Base-by-base conservation (phyloP, 2,113 vertebrate genomes). In the Lepus timidus region DNA sequence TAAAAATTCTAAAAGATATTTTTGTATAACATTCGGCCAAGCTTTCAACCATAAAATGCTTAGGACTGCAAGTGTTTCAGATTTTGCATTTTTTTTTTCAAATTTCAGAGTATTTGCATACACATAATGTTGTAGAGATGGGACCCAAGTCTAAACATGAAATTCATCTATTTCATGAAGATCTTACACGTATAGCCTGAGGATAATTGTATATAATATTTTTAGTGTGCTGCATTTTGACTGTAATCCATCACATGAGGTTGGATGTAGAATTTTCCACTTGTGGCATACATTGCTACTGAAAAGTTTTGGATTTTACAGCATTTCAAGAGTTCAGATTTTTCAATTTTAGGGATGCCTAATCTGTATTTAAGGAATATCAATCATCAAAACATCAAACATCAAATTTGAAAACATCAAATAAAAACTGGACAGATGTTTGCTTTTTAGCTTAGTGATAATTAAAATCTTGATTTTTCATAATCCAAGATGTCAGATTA, bases 401-500 rank as follows among this genome's bases (percentile, higher is more conserved):
- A 65, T 33, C 58, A 51, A 49, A 65, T 44, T 44, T 44, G 44
- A 44, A 44, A 44, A 44, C 44, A 44, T 44, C 25, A 86, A 27
- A 12, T 4, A 11, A 27, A 65, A 31, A 91, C 23, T 39, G 44
- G 27, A 93, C 51, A 29, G 2, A 70, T 51, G 22, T 80, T 65
- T 70, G 23, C 51, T 88, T 80, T 85, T 52, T 39, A 39, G 17
- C 78, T 88, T 82, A 61, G 11, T 51, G 44, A 91, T 55, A 39
- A 88, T 33, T 44, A 93, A 7, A 39, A 62, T 58, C 20, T 83
- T 82, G 52, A 62, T 39, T 9, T 29, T 33, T 44, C 70, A 84
- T 79, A 68, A 86, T 92, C 33, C 92, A 92, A 87, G 9, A 79
- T 31, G 1, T 78, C 55, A 76, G 12, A 61, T 27, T 94, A 92